These are phyloP conservation scores for Crax fasciolata DNA, from an alignment of 2,797 vertebrate genomes.

Conservation along the genomic window DNA sequence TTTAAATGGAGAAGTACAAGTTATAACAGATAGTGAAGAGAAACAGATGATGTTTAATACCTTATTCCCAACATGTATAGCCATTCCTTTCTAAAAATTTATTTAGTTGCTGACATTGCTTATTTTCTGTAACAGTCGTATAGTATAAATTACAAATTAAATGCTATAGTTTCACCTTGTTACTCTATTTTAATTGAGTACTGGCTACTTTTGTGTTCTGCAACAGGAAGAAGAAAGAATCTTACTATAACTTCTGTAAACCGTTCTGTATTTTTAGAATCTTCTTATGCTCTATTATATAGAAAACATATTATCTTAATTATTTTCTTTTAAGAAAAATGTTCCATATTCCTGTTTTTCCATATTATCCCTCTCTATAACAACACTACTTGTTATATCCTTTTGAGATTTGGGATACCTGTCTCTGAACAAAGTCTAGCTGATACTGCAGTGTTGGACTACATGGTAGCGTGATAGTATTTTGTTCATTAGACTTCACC, in stretches of 20 bases:
- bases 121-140: background rate
- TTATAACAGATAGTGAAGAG: background rate
- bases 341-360: background rate
- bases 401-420: background rate
- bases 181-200: background rate
- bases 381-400: background rate
- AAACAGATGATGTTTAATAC: background rate
- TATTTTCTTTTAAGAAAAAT: background rate
- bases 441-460: background rate
- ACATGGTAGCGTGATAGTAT: background rate
- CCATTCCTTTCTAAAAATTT: background rate
- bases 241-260: background rate
- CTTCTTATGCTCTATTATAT: background rate
- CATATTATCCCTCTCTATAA: background rate
- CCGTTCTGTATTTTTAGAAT: background rate
- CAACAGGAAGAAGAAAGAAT: background rate
- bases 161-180: background rate
- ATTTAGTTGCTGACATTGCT: background rate
- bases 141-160: background rate
- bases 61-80: background rate
- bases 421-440: background rate
- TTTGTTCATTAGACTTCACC: background rate
- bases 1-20: background rate
- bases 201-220: background rate
- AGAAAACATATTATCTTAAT: background rate